A percentile compares a stretch with the other conserved stretches of the same genome.
Evolutionary conservation across 2,113 vertebrate genomes (phyloP).

Genomic region (Lophotis ruficrista): DNA sequence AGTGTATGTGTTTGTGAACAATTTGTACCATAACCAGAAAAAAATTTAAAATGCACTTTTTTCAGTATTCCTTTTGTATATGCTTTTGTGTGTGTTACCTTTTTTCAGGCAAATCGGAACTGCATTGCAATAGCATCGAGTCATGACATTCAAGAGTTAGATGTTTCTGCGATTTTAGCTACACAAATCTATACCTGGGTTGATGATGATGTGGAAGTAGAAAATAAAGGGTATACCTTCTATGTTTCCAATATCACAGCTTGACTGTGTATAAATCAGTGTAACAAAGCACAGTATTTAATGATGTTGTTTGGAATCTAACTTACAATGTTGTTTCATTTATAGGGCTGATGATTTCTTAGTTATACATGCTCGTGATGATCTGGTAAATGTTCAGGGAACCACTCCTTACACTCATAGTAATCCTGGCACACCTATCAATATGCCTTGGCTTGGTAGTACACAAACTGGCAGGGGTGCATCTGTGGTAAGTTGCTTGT

Average conservation of each 20-base stretch:
- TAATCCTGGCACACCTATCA: constrained; percentile 94
- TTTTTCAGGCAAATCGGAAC: constrained; percentile 92
- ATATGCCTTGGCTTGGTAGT: constrained; percentile 96
- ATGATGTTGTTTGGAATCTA: not conserved
- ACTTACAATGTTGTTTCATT: not conserved
- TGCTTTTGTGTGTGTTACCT: not conserved
- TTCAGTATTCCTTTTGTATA: not conserved
- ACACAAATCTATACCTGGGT: constrained; percentile 96
- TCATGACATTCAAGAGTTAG: constrained; percentile 96
- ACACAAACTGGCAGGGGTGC: constrained; percentile 94
- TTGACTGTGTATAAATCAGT: not conserved
- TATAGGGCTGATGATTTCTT: constrained; percentile 90
- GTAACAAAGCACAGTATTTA: not conserved
- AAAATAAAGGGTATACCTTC: constrained; percentile 87
- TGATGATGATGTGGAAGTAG: constrained; percentile 89
- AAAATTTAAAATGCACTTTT: not conserved
- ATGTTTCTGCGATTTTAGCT: constrained; percentile 95
- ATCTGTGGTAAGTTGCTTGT: constrained; percentile 84
- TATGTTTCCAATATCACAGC: not conserved
- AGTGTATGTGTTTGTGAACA: not conserved
- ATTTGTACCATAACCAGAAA: not conserved
- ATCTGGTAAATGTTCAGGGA: constrained; percentile 87
- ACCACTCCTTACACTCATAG: constrained; percentile 95
- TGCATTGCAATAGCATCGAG: constrained; percentile 97
- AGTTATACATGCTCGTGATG: constrained; percentile 90